Base-by-base conservation (phyloP, 2,797 vertebrate genomes). In the Steatocranus sp. region DNA sequence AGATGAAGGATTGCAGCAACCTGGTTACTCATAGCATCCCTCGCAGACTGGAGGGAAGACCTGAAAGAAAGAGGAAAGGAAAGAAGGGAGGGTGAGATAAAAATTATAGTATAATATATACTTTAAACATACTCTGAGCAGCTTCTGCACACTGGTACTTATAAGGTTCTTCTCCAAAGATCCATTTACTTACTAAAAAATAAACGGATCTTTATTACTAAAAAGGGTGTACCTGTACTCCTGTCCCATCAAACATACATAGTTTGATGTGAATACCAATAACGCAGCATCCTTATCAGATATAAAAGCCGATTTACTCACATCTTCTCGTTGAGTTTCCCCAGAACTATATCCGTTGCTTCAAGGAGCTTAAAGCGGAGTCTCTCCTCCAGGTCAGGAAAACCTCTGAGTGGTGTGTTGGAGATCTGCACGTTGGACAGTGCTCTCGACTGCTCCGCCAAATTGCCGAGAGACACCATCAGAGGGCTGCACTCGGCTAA, bases 391-490 rank as follows among this genome's bases (percentile, higher is more conserved):
- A 98, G 84, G 11, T 96, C 87, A 0, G 96, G 95, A 17, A 98
- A 98, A 61, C 11, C 74, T 30, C 75, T 68, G 3, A 98, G 96
- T 0, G 97, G 94, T 0, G 94, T 97, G 88, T 91, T 89, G 14
- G 88, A 75, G 3, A 97, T 84, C 0, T 89, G 81, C 11, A 96
- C 88, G 8, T 82, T 93, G 70, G 94, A 92, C 3, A 96, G 89
- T 0, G 97, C 96, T 38, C 91, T 91, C 32, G 94, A 82, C 93
- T 98, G 98, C 87, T 96, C 96, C 0, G 94, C 96, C 81, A 98
- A 82, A 81, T 97, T 98, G 74, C 96, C 91, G 7, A 98, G 90
- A 3, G 97, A 96, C 36, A 14, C 90, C 46, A 97, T 48, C 6
- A 97, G 91, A 3, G 97, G 93, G 2, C n/a, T 73, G 84, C 96